Evolutionary conservation across 2,113 vertebrate genomes (phyloP).

Genomic region (Hydrochoerus hydrochaeris): DNA sequence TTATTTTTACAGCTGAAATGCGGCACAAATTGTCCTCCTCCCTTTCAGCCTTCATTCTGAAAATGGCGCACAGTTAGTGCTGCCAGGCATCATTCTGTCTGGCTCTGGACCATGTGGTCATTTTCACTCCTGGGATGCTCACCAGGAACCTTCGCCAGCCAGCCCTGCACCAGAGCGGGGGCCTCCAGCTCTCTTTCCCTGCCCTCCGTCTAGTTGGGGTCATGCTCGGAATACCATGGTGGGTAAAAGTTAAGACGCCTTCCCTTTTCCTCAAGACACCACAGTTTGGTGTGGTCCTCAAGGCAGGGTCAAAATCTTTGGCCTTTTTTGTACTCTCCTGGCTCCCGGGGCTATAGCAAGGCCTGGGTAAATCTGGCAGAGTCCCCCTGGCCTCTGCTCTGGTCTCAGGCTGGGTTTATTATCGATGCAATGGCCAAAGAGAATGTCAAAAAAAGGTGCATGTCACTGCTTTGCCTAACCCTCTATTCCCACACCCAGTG

Average conservation of each 20-base stretch:
- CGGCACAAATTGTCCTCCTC: neutral
- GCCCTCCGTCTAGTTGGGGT: neutral
- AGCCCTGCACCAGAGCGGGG: rapidly evolving
- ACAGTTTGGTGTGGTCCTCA: neutral
- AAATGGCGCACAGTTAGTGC: neutral
- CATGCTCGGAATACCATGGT: rapidly evolving
- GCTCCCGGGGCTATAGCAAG: neutral
- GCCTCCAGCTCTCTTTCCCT: neutral
- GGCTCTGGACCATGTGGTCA: neutral
- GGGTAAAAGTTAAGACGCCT: neutral
- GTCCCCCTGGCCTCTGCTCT: neutral
- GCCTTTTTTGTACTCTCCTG: neutral
- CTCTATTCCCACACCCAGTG: neutral
- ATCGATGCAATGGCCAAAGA: neutral
- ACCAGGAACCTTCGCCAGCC: neutral
- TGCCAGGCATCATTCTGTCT: neutral
- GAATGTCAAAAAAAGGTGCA: too few relatives aligned
- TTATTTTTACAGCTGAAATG: neutral
- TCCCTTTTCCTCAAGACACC: neutral
- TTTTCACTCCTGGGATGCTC: neutral
- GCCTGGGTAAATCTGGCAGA: neutral
- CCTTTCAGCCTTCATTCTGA: neutral
- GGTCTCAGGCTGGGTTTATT: neutral
- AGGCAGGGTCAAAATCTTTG: neutral
- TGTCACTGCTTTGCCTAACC: neutral